Evolutionary conservation across 2,113 vertebrate genomes (phyloP).

Genomic region (cattle (Bos taurus)): DNA sequence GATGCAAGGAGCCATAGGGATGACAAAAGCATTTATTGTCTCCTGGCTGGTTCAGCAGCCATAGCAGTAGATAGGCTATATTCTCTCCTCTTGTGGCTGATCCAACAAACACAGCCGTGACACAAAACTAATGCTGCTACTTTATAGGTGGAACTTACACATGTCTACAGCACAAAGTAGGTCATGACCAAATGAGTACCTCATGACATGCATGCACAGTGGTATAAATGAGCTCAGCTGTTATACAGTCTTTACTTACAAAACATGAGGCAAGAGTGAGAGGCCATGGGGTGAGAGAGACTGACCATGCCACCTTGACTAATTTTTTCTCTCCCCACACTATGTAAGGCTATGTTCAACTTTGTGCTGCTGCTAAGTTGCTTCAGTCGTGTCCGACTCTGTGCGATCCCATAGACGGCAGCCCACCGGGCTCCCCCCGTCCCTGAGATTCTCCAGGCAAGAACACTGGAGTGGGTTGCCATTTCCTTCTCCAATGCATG

Average conservation of each 20-base stretch:
- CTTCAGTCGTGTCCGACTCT: no score
- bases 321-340: not conserved
- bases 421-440: no score
- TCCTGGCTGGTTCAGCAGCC: not conserved
- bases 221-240: not conserved
- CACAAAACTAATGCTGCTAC: not conserved
- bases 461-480: no score
- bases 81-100: not conserved
- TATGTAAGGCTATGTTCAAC: not conserved
- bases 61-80: not conserved
- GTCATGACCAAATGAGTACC: not conserved
- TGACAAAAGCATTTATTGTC: not conserved
- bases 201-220: accelerated
- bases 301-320: not conserved
- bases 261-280: not conserved
- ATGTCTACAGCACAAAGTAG: not conserved
- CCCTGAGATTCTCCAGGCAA: no score
- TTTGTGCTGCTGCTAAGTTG: not conserved
- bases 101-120: not conserved
- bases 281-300: not conserved
- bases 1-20: not conserved
- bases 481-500: no score
- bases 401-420: no score
- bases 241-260: not conserved
- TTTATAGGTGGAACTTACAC: not conserved